Evolutionary conservation across 2,888 invertebrate species (phyloP).

Genomic region (Sarcophaga rosellei): DNA sequence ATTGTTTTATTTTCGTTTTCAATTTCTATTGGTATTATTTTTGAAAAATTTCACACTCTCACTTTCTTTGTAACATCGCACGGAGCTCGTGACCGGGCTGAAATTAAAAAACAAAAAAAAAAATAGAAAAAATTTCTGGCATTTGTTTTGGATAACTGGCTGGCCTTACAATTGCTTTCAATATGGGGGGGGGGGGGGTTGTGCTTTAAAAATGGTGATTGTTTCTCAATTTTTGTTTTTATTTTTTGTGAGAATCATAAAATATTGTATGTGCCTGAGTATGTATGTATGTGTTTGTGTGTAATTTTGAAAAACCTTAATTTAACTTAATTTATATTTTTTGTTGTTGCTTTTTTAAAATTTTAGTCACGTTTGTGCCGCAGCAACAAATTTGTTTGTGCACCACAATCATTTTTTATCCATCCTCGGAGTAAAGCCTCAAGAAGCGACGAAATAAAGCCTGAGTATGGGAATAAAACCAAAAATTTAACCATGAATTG

Average conservation of each 20-base stretch:
- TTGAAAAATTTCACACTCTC: too few species aligned
- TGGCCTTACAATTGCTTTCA: neutral
- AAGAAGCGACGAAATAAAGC: neutral
- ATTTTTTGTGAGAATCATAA: slow-evolving; percentile 28
- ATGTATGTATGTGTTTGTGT: slow-evolving; percentile 3
- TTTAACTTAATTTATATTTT: slow-evolving; percentile 55
- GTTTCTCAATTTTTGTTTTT: neutral
- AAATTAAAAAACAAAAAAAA: neutral
- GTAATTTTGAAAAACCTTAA: slow-evolving; percentile 51
- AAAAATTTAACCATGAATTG: slow-evolving; percentile 33
- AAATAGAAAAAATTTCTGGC: neutral
- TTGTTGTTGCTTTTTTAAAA: slow-evolving; percentile 34
- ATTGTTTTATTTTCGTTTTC: neutral
- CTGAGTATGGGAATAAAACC: neutral
- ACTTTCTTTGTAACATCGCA: neutral
- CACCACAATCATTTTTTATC: slow-evolving; percentile 38
- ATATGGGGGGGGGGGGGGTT: too few species aligned
- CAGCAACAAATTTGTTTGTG: slow-evolving; percentile 61
- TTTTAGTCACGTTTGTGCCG: slow-evolving; percentile 71
- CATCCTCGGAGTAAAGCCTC: slow-evolving; percentile 38
- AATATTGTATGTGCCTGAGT: neutral
- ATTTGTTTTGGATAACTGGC: slow-evolving; percentile 14
- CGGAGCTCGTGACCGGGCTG: slow-evolving; percentile 10
- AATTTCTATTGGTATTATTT: too few species aligned
- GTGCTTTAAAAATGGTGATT: too few species aligned